A percentile compares a stretch with the other conserved stretches of the same genome.
Conservation (phyloP, 2,888 invertebrate species). For the Megalurothrips usitatus region DNA sequence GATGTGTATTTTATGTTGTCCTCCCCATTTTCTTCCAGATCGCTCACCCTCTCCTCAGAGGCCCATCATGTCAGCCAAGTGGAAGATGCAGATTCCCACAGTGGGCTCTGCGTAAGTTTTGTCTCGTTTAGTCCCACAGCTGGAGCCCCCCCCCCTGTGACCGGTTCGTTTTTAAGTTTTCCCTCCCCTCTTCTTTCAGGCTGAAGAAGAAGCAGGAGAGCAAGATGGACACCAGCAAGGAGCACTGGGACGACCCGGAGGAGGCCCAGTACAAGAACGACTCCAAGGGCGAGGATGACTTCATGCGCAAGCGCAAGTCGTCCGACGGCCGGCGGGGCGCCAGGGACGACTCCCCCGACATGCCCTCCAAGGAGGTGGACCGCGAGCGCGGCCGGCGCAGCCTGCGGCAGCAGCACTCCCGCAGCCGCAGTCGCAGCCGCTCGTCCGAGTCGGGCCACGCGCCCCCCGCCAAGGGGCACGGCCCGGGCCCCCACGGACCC, state of each 20-base stretch:
- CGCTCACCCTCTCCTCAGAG: not conserved
- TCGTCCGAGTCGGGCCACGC: not conserved
- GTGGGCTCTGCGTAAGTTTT: constrained; percentile 47
- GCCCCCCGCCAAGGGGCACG: not conserved
- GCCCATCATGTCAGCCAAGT: constrained; percentile 50
- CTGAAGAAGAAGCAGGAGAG: constrained; percentile 57
- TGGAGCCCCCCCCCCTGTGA: not conserved
- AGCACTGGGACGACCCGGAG: constrained; percentile 45
- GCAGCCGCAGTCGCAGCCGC: constrained; percentile 41
- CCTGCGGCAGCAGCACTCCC: constrained; percentile 49
- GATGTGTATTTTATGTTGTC: not conserved
- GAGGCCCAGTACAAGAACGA: constrained; percentile 39
- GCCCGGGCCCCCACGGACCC: too few species aligned
- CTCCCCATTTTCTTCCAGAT: not conserved
- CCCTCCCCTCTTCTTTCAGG: constrained; percentile 43
- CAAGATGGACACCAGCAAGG: constrained; percentile 50
- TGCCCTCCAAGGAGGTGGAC: not conserved
- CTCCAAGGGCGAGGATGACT: constrained; percentile 33
- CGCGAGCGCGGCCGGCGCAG: not conserved
- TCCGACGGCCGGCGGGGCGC: constrained; percentile 34
- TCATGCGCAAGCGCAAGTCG: constrained; percentile 30
- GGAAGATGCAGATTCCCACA: constrained; percentile 66
- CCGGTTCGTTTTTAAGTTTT: not conserved
- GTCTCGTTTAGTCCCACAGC: constrained; percentile 35
- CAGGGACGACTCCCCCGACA: constrained; percentile 35